Conservation (phyloP, 2,888 invertebrate species). For the Hirudinaria manillensis region DNA sequence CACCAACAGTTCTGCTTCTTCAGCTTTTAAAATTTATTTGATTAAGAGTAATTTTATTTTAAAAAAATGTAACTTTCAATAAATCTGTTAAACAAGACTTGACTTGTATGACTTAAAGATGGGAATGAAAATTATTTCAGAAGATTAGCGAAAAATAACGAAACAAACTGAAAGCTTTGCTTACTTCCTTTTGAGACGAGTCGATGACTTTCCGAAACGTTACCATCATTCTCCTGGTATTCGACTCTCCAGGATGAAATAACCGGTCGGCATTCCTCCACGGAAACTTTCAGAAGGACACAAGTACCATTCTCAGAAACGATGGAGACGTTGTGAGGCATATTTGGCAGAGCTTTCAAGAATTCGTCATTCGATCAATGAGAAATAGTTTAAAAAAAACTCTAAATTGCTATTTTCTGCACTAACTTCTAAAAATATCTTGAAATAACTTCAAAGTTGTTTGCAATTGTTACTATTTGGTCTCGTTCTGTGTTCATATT, state of each 20-base stretch:
- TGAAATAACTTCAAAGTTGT: no score
- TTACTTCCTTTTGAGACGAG: not conserved
- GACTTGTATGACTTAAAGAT: not conserved
- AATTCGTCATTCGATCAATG: not conserved
- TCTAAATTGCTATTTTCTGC: not conserved
- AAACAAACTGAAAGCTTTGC: no score
- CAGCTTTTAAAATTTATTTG: not conserved
- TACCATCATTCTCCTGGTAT: not conserved
- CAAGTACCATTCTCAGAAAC: slow-evolving; percentile 31
- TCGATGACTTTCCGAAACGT: not conserved
- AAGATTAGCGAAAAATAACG: no score
- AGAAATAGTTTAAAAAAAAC: not conserved
- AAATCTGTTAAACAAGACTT: not conserved
- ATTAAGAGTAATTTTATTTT: not conserved
- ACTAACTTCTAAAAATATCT: no score
- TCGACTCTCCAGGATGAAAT: not conserved
- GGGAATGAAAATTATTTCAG: no score
- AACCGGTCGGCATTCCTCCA: not conserved
- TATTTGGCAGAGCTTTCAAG: not conserved
- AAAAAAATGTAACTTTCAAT: not conserved
- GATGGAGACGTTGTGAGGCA: slow-evolving; percentile 35
- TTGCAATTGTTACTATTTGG: no score
- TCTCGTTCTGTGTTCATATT: no score
- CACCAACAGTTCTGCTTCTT: slow-evolving; percentile 17
- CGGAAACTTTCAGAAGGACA: slow-evolving; percentile 24